phyloP scores from a whole-genome alignment of 2,888 invertebrate species.

The Baccha elongata region DNA sequence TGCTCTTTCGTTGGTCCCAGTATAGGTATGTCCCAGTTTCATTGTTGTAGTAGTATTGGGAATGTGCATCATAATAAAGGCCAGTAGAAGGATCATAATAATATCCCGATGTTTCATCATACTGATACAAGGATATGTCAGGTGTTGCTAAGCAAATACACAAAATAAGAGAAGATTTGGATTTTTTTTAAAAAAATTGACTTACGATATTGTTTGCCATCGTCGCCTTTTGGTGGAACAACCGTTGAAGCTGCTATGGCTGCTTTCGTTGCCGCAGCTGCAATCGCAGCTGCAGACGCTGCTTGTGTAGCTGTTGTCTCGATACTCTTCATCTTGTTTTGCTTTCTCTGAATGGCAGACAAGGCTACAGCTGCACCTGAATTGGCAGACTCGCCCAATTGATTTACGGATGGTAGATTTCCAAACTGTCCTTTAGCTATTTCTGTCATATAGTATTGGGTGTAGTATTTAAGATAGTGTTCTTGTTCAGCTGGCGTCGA shows the following conservation, averaged over 20 bases:
- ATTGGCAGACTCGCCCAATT: constrained; percentile 84
- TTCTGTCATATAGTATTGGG: constrained; percentile 86
- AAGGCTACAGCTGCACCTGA: constrained; percentile 95
- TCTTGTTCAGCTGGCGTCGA: constrained; percentile 88
- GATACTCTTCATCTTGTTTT: constrained; percentile 80
- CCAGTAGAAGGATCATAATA: constrained; percentile 97
- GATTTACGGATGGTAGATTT: constrained; percentile 77
- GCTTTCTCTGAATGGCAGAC: constrained; percentile 87
- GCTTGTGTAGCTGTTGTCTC: constrained; percentile 80
- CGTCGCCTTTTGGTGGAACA: constrained; percentile 79
- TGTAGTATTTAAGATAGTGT: constrained; percentile 88
- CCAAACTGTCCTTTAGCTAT: constrained; percentile 79
- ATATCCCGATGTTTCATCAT: constrained; percentile 97
- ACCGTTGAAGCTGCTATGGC: constrained; percentile 77
- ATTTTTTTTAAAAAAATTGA: constrained; percentile 33
- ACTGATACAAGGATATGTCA: constrained; percentile 95
- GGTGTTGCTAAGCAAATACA: constrained; percentile 84
- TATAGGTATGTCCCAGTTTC: constrained; percentile 95
- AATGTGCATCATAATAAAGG: constrained; percentile 97
- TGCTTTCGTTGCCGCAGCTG: constrained; percentile 80
- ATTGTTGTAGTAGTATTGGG: constrained; percentile 98
- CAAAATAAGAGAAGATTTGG: neutral
- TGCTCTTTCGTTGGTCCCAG: constrained; percentile 92
- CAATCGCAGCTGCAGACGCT: constrained; percentile 79
- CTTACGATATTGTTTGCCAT: constrained; percentile 81